Base-by-base conservation (phyloP, 2,888 invertebrate genomes). In the Cheilosia vernalis region DNA sequence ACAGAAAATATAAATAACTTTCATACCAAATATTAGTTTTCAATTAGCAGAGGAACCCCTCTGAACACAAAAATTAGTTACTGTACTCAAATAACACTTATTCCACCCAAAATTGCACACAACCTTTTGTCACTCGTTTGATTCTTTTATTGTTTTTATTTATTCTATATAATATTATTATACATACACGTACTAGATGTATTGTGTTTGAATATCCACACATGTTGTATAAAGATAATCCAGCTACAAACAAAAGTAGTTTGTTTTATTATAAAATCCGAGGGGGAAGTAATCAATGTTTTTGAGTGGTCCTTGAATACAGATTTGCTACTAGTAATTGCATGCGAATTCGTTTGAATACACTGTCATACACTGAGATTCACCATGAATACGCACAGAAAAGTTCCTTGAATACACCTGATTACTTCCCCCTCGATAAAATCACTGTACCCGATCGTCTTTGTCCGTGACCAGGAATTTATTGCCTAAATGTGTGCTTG, bases 121-220 rank as follows among this genome's bases (percentile, higher is more conserved):
- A 27, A 47, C 24, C 24, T 10, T 24, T 21, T 42, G 6, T 24
- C 15, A 5, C 3, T 47, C 13, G 2, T 27, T 27, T 30, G 17
- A 5, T 1, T 47, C 5, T 2, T 60, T 42, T 44, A 15, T 42
- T 42, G 7, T 44, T 44, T 47, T 17, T 17, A 42, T 15, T 42
- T 19, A 30, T 30, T 63, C n/a, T 63, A 47, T 55, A 55, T 33
- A 24, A 24, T 24, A 55, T 44, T 44, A 44, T 40, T 27, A 61
- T 49, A 63, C 27, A 17, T 47, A 63, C 27, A 49, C 27, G 24
- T 60, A 51, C 10, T 24, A 5, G 15, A 17, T 44, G 10, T 3
- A 13, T 42, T 51, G 24, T 17, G 51, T 51, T 64, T 37, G 19
- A 33, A 64, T 64, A 64, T 37, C 21, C 51, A 51, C 33, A 51